phyloP scores from a whole-genome alignment of 2,888 invertebrate species.

The Hirtodrosophila trivittata region DNA sequence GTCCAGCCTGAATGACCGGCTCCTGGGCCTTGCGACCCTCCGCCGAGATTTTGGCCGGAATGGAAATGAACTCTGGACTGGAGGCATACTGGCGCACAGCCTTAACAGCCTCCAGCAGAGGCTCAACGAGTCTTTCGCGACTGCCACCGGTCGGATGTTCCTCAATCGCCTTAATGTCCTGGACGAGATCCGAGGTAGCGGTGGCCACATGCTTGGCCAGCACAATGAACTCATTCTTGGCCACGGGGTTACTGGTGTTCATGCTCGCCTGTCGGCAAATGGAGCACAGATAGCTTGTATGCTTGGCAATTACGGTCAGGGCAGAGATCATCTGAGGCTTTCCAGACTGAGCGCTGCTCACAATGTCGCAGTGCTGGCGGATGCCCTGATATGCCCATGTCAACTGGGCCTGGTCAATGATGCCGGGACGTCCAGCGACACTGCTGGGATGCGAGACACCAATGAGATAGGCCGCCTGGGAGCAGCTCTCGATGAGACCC shows the following conservation, averaged over 20 bases:
- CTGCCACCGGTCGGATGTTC: conserved; percentile 92
- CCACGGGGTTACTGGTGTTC: conserved; percentile 94
- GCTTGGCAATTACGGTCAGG: conserved; percentile 97
- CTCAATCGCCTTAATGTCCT: conserved; percentile 96
- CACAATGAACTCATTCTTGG: conserved; percentile 98
- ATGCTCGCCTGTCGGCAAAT: conserved; percentile 97
- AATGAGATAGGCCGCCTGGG: conserved; percentile 97
- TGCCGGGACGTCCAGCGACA: conserved; percentile 93
- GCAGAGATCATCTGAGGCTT: conserved; percentile 95
- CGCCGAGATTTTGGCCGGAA: conserved; percentile 95
- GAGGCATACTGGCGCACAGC: conserved; percentile 96
- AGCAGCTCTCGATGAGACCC: conserved; percentile 95
- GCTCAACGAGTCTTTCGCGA: conserved; percentile 91
- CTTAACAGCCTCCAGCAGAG: conserved; percentile 95
- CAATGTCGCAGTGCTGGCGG: conserved; percentile 92
- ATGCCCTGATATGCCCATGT: conserved; percentile 95
- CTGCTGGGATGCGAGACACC: conserved; percentile 96
- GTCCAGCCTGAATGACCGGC: conserved; percentile 93
- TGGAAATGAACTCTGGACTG: conserved; percentile 95
- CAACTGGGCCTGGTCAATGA: conserved; percentile 95
- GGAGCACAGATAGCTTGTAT: conserved; percentile 97
- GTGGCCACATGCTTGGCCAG: conserved; percentile 98
- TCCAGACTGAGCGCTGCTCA: conserved; percentile 88
- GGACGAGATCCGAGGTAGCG: conserved; percentile 96
- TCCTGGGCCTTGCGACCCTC: conserved; percentile 93